phyloP scores from a whole-genome alignment of 2,888 invertebrate species.

The Anticlea derivata region DNA sequence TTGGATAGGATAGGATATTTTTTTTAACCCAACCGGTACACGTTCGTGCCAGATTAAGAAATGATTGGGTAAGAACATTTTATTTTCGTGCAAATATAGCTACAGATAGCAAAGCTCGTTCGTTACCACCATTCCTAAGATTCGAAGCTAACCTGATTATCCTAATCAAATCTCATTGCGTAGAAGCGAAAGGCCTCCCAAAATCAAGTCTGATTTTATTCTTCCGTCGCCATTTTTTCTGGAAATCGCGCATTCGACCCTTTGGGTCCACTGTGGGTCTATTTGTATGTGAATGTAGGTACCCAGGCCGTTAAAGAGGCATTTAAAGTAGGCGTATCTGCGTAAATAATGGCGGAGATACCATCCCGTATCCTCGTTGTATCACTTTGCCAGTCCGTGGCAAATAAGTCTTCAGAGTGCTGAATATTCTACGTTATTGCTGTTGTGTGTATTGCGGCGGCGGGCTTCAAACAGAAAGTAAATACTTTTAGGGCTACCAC shows the following conservation, averaged over 20 bases:
- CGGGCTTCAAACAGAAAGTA: background rate
- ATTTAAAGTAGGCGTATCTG: slow-evolving; percentile 43
- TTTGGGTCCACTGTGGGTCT: slow-evolving; percentile 36
- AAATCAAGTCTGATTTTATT: slow-evolving; percentile 40
- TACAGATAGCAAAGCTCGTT: no score
- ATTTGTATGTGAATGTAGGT: slow-evolving; percentile 43
- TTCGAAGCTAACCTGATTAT: slow-evolving; percentile 25
- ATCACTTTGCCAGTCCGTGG: slow-evolving; percentile 19
- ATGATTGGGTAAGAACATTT: no score
- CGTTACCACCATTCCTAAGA: no score
- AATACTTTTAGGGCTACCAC: slow-evolving; percentile 5
- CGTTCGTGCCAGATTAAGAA: no score
- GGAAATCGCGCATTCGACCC: slow-evolving; percentile 29
- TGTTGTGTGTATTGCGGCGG: slow-evolving; percentile 6
- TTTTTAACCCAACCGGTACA: no score
- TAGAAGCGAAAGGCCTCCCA: slow-evolving; percentile 32
- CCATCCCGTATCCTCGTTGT: slow-evolving; percentile 14
- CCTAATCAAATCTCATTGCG: slow-evolving; percentile 30
- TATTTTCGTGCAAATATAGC: no score
- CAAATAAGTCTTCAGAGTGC: slow-evolving; percentile 21
- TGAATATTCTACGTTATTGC: slow-evolving; percentile 21
- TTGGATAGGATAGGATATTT: no score
- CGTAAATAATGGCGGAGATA: slow-evolving; percentile 47
- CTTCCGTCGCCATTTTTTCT: slow-evolving; percentile 36
- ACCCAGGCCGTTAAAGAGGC: slow-evolving; percentile 42